A percentile compares a stretch with the other conserved stretches of the same genome.
Evolutionary conservation across 2,797 vertebrate genomes (phyloP).

Genomic region (Hydrophis major): DNA sequence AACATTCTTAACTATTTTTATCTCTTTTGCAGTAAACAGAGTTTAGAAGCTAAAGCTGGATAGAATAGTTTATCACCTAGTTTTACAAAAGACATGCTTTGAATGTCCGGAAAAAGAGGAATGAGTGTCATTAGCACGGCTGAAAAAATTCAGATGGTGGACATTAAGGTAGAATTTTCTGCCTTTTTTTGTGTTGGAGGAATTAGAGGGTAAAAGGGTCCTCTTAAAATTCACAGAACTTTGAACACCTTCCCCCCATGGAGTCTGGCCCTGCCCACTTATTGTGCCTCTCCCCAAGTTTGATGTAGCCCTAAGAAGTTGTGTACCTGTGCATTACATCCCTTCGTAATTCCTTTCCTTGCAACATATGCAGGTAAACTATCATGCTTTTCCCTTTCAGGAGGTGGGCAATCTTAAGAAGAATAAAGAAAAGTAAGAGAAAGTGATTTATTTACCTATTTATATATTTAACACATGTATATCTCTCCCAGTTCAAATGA

Average conservation of each 20-base stretch:
- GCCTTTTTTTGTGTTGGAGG: not conserved
- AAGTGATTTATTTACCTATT: not conserved
- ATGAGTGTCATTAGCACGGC: not conserved
- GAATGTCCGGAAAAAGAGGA: constrained; percentile 32
- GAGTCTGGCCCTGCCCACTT: not conserved
- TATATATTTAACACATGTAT: not conserved
- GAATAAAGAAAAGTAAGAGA: not conserved
- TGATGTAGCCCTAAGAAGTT: not conserved
- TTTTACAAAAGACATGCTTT: constrained; percentile 50
- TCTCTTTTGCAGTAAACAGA: constrained; percentile 56
- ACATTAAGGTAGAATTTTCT: not conserved
- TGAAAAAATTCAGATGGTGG: not conserved
- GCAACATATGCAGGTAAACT: not conserved
- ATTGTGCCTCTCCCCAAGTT: not conserved
- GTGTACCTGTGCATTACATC: not conserved
- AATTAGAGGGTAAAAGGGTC: not conserved
- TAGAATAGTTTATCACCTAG: constrained; percentile 51
- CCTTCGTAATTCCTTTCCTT: not conserved
- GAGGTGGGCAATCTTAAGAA: not conserved
- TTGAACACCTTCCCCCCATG: not conserved
- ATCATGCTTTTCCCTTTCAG: not conserved
- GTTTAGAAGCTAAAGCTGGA: constrained; percentile 55
- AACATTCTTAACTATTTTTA: constrained; percentile 60
- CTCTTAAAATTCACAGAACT: not conserved
- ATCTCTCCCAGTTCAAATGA: not conserved